A percentile compares a stretch with the other conserved stretches of the same genome.
Evolutionary conservation across 2,888 invertebrate species (phyloP).

Genomic region (Sinhomidia bicolor): DNA sequence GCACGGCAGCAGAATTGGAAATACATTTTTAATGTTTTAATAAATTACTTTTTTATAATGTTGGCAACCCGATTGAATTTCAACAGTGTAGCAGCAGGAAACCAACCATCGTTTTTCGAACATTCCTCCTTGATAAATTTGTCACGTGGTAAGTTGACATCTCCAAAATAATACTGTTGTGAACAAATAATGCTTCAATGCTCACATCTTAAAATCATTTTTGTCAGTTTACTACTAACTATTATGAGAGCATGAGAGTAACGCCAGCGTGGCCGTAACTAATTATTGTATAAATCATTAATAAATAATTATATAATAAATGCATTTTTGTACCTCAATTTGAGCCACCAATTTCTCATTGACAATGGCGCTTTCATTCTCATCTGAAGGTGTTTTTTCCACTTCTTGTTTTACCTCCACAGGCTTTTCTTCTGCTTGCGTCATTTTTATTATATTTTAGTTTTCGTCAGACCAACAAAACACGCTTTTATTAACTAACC

Average conservation of each 20-base stretch:
- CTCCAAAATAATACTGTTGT: slow-evolving; percentile 89
- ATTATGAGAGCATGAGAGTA: neutral
- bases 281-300: no score
- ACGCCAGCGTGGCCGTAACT: neutral
- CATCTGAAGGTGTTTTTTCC: neutral
- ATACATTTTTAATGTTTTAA: neutral
- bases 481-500: no score
- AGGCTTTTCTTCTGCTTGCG: slow-evolving; percentile 57
- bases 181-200: neutral
- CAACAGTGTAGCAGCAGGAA: slow-evolving; percentile 90
- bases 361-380: slow-evolving; percentile 3
- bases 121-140: slow-evolving; percentile 95
- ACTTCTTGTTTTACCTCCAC: slow-evolving; percentile 54
- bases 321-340: slow-evolving; percentile 55
- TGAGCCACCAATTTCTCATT: slow-evolving; percentile 60
- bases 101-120: slow-evolving; percentile 94
- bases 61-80: slow-evolving; percentile 89
- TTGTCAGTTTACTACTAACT: neutral
- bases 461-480: no score
- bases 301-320: neutral
- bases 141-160: slow-evolving; percentile 94
- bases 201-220: neutral
- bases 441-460: slow-evolving; percentile 46
- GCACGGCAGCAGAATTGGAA: neutral
- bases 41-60: slow-evolving; percentile 71